Percentiles rank a stretch among this genome's conserved stretches.
Conservation (phyloP, 2,888 invertebrate species). For the Tenthredo notha region DNA sequence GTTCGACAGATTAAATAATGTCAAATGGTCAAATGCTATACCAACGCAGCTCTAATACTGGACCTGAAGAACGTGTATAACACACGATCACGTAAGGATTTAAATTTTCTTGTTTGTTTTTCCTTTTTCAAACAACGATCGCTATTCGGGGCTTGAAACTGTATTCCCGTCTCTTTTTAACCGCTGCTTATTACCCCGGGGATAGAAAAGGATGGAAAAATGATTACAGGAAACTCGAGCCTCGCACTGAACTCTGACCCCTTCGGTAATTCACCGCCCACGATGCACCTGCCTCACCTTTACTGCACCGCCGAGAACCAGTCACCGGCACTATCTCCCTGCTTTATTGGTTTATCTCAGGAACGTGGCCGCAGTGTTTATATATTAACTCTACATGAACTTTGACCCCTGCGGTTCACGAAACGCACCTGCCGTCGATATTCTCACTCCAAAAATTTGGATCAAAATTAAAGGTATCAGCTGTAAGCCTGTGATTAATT, state of each 20-base stretch:
- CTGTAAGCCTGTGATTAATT: not conserved
- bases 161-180: not conserved
- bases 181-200: not conserved
- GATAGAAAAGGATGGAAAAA: slow-evolving; percentile 61
- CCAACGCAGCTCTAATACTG: not conserved
- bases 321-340: slow-evolving; percentile 64
- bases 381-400: slow-evolving; percentile 59
- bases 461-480: not conserved
- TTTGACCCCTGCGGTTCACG: slow-evolving; percentile 59
- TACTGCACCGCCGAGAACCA: slow-evolving; percentile 18
- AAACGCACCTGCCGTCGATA: slow-evolving; percentile 4
- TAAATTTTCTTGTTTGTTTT: slow-evolving; percentile 5
- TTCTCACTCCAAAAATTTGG: not conserved
- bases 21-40: not conserved
- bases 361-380: slow-evolving; percentile 62
- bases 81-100: not conserved
- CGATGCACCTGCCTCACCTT: slow-evolving; percentile 73
- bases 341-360: slow-evolving; percentile 74
- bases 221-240: slow-evolving; percentile 68
- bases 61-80: not conserved
- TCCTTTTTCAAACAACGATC: not conserved
- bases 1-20: slow-evolving; percentile 13
- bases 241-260: slow-evolving; percentile 71
- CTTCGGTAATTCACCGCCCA: slow-evolving; percentile 73
- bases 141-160: not conserved